Base-by-base conservation (phyloP, 2,888 invertebrate species). In the Platypus cylindrus region DNA sequence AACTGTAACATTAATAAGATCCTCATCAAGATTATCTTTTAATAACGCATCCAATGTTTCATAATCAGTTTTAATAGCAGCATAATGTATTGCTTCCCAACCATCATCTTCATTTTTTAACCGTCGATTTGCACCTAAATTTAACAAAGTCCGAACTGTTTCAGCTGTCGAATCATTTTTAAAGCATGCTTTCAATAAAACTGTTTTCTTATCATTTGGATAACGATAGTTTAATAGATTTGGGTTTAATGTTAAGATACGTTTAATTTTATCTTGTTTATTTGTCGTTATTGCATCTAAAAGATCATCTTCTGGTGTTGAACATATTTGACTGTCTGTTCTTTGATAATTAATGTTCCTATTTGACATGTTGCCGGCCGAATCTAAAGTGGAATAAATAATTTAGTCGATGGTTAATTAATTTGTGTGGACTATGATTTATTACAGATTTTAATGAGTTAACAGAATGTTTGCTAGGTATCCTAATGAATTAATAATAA, bases 21-120 rank as follows among this genome's bases (percentile, higher is more conserved):
- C 44, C 5, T 41, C 45, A 32, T n/a, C n/a, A n/a, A 37, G 40
- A 27, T 42, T 33, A n/a, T 39, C 38, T 28, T 66, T 63, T 16
- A 74, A 45, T 11, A 75, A 52, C 1, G 55, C 53, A 40, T 59
- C 54, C 26, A 76, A 48, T 5, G 66, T 66, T 25, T 65, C 29
- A 17, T 44, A 48, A 41, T 54, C 51, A 8, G 69, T 69, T 30
- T 60, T 63, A 50, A 71, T 69, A 1, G 71, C 66, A 3, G 76
- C 75, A 40, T 73, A 73, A 56, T 80, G 78, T 41, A 80, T 62
- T 0, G 78, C 73, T n/a, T 73, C 70, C 41, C 68, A 69, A 11
- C 68, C 64, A 33, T 70, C 66, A 41, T 45, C 37, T 16, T 51
- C 49, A 30, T 41, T 75, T 1, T 71, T 49, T 46, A 59, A 65